Evolutionary conservation across 2,113 vertebrate genomes (phyloP), one percentile per base, ranked within the genome.

Genomic region (Triplophysa siluroides): DNA sequence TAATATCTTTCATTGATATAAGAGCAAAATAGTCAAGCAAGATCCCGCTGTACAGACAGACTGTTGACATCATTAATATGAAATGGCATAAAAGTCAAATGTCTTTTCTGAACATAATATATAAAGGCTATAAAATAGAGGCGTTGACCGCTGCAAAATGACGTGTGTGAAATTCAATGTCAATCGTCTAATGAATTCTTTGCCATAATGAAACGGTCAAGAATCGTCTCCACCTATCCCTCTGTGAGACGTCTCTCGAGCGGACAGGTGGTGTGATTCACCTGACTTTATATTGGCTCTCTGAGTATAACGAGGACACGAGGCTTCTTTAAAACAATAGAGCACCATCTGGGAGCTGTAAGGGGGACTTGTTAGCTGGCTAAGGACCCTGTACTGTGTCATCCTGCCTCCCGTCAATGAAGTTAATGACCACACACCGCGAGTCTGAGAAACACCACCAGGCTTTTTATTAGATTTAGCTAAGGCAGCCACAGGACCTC

Each of bases 281-380:
- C 47, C 54, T 62, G 61, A 33, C 78, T 45, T 63, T 73, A 74
- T 26, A 56, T n/a, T 54, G 61, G 62, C 65, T 47, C 54, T 16
- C 7, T 45, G 21, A n/a, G 76, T 64, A 67, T 84, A 87, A 88
- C 83, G 81, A 88, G 82, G 54, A 52, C 18, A 33, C 23, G 60
- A 43, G 21, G 76, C 79, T 78, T 82, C 84, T 82, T 78, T 73
- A 84, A 86, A 73, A 84, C 85, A 78, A 83, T 81, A 72, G 52
- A 84, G 78, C 81, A 79, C 56, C 87, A 87, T 82, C 72, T 70
- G 85, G 86, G 84, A 87, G 82, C 80, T 26, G 65, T 86, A 63
- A 87, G 79, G 79, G 83, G 6, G 69, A 80, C 85, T 86, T 87
- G 83, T 89, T 88, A 89, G 82, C 74, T 70, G 66, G 75, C 76